Percentiles rank a stretch among this genome's conserved stretches.
phyloP scores from a whole-genome alignment of 2,888 invertebrate species.

The Torymus auratus region DNA sequence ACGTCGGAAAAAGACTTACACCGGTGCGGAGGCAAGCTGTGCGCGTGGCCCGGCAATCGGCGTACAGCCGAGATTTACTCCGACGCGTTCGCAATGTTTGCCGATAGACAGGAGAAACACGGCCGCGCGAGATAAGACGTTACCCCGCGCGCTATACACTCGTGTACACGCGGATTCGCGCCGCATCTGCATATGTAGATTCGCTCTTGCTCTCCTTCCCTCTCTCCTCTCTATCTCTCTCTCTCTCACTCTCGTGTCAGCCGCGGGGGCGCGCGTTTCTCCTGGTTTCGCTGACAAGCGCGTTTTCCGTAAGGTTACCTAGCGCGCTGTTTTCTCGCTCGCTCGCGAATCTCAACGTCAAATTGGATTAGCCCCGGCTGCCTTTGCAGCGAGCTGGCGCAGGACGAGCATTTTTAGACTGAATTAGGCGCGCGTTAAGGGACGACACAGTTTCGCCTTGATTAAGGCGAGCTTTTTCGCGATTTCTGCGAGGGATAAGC shows the following conservation, averaged over 20 bases:
- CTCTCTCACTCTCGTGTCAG: background rate
- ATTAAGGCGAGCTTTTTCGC: constrained; percentile 10
- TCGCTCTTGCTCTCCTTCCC: constrained; percentile 25
- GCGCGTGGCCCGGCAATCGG: too few species aligned
- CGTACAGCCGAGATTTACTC: constrained; percentile 66
- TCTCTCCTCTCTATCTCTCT: constrained; percentile 10
- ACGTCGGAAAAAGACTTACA: too few species aligned
- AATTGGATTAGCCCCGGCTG: constrained; percentile 40
- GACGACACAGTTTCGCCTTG: constrained; percentile 5
- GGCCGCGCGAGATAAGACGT: constrained; percentile 10
- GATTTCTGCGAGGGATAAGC: background rate
- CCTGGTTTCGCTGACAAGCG: constrained; percentile 51
- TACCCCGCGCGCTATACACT: constrained; percentile 4
- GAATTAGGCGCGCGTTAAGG: constrained; percentile 4
- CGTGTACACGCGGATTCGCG: background rate
- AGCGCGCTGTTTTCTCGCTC: constrained; percentile 4
- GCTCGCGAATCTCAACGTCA: constrained; percentile 37
- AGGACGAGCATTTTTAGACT: constrained; percentile 13
- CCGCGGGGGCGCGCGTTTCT: background rate
- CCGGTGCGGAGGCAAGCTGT: too few species aligned
- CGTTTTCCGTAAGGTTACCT: constrained; percentile 44
- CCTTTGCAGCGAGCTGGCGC: background rate
- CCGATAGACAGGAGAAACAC: constrained; percentile 60
- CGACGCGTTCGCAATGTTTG: constrained; percentile 67
- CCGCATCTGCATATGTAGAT: constrained; percentile 50